Base-by-base conservation (phyloP, 2,113 vertebrate species). In the Malaclemys terrapin region DNA sequence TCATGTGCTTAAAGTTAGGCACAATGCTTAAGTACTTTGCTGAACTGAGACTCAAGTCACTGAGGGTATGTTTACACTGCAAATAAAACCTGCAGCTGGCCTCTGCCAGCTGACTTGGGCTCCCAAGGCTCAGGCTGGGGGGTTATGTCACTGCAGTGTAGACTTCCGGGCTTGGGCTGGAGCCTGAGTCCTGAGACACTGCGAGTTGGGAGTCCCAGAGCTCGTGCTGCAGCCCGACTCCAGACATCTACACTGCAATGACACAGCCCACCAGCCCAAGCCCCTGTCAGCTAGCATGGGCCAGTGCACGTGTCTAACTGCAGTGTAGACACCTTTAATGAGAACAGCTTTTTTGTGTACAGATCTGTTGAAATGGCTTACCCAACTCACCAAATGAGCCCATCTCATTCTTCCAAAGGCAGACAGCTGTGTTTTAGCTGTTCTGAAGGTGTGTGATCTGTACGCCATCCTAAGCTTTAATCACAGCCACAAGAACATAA, bases 11-110 rank as follows among this genome's bases (percentile, higher is more conserved):
- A 89, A 94, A 87, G 89, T 97, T 92, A 96, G 95, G 91, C 95
- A 96, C 65, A 96, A 94, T 96, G 93, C 89, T 93, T 93, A 89
- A 91, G 94, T 93, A 90, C 89, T 93, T 95, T 91, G 94, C 10
- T 92, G 91, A 96, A 97, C 94, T 95, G 95, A 95, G 93, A 92
- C n/a, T 72, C 35, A 69, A 65, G 8, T 69, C n/a, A 72, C 12
- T 35, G 59, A 62, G 59, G 29, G 59, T 16, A 29, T 72, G 65
- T 69, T 19, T 9, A 69, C 65, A 38, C 17, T n/a, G 35, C 35
- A 72, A 72, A 72, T 38, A 72, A 72, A 38, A 10, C 65, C 65
- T 19, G 45, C 17, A 16, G 27, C 38, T 16, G 11, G 25, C 53
- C 38, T 56, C 12, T 14, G 42, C 27, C 10, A 22, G n/a, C 9